Conservation (phyloP, 2,888 invertebrate species). For the Lochmaea crataegi region DNA sequence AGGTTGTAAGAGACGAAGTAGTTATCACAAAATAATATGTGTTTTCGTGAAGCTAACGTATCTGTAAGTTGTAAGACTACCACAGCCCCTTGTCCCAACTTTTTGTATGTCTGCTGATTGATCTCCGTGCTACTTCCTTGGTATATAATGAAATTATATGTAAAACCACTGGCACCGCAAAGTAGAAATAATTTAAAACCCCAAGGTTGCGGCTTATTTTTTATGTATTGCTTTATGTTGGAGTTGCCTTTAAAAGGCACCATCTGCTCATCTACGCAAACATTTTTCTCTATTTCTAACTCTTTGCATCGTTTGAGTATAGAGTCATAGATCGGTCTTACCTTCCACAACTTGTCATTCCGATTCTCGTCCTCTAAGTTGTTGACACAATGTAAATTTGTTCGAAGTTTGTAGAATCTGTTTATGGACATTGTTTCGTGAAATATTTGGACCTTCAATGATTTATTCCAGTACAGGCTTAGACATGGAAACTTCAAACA, state of each 20-base stretch:
- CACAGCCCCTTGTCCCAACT: slow-evolving; percentile 12
- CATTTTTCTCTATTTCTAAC: slow-evolving; percentile 1
- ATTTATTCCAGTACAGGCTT: slow-evolving; percentile 18
- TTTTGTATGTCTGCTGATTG: not conserved
- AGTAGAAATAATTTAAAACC: no score
- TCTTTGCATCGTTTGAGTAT: slow-evolving; percentile 23
- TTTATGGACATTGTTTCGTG: slow-evolving; percentile 9
- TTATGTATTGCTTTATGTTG: not conserved
- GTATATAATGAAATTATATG: no score
- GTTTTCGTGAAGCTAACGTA: not conserved
- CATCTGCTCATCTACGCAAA: not conserved
- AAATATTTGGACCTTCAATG: slow-evolving; percentile 10
- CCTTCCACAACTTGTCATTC: slow-evolving; percentile 14
- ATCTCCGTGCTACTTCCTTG: not conserved
- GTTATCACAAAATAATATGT: slow-evolving; percentile 13
- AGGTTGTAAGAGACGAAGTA: slow-evolving; percentile 24
- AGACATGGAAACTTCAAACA: slow-evolving; percentile 17
- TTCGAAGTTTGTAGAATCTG: slow-evolving; percentile 8
- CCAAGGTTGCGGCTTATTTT: no score
- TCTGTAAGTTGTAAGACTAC: not conserved
- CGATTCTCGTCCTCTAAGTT: slow-evolving; percentile 10
- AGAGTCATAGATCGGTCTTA: slow-evolving; percentile 10
- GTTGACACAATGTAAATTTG: slow-evolving; percentile 14
- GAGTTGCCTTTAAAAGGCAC: slow-evolving; percentile 12
- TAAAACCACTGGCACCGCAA: no score